Percentiles rank a stretch among this genome's conserved stretches.
Evolutionary conservation across 2,888 invertebrate species (phyloP).

Genomic region (Caenorhabditis afra): DNA sequence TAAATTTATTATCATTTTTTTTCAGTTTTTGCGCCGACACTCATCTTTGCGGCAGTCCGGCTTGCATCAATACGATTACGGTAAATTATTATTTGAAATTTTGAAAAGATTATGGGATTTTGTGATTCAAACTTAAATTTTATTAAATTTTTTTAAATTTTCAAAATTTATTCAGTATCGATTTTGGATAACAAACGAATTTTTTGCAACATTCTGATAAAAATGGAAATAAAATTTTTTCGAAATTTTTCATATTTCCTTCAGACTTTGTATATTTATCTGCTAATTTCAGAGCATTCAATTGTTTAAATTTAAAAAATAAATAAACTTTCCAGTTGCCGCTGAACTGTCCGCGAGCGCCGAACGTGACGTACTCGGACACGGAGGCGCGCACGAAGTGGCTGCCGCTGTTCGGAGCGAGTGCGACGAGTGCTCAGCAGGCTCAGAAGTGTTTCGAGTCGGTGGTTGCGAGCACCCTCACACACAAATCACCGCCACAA

Average conservation of each 20-base stretch:
- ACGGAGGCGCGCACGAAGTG: conserved; percentile 50
- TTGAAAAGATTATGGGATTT: background rate
- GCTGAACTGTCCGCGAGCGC: conserved; percentile 29
- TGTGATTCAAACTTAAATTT: too few relatives aligned
- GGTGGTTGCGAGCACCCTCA: background rate
- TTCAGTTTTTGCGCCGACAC: conserved; percentile 42
- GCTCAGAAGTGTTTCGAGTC: conserved; percentile 58
- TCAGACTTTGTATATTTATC: too few relatives aligned
- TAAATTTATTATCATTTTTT: too few relatives aligned
- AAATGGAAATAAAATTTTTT: too few relatives aligned
- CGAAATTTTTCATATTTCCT: too few relatives aligned
- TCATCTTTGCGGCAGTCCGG: conserved; percentile 31
- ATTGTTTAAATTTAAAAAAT: too few relatives aligned
- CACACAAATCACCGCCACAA: too few relatives aligned
- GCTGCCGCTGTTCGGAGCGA: conserved; percentile 53
- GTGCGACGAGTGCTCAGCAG: conserved; percentile 40
- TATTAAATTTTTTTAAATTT: too few relatives aligned
- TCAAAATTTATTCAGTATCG: too few relatives aligned
- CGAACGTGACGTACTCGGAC: conserved; percentile 47
- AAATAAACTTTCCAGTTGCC: conserved; percentile 13
- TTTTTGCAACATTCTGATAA: background rate
- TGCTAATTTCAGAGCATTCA: too few relatives aligned
- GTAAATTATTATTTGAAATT: conserved; percentile 14
- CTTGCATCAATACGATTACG: conserved; percentile 48
- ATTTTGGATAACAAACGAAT: too few relatives aligned